Evolutionary conservation across 2,888 invertebrate species (phyloP), one percentile per base, ranked within the genome.

Genomic region (Dione juno): DNA sequence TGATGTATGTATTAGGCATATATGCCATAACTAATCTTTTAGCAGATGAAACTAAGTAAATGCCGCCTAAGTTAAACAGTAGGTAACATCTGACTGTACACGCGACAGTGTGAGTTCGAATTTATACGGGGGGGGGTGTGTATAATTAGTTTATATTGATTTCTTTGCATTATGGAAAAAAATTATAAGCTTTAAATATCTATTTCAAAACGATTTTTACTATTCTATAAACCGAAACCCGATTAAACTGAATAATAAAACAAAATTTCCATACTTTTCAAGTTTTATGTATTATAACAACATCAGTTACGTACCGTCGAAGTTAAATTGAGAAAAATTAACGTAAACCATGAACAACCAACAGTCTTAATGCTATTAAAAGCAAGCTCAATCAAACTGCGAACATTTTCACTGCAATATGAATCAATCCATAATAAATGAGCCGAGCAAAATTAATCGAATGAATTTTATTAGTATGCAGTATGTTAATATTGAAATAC

Each of bases 391-490:
- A 50, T 50, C 37, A 64, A 37, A 64, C 10, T 61, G 45, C 40
- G 37, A 50, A 64, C 50, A 50, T 37, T 64, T 8, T 35, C 52
- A 40, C 63, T 61, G 57, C 53, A 61, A 67, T 70, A 57, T 48
- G 19, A 48, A 50, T 37, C 71, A 48, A 50, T 37, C 71, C 73
- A 73, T 66, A 67, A 69, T 73, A 70, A 76, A 77, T 73, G 75
- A 70, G 66, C 45, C 69, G 67, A 58, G 41, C 66, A 61, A 70
- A 77, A 73, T 75, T 74, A 74, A 74, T 71, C 67, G 77, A 84
- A 80, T 76, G 77, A 75, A 74, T 82, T 86, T 86, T 86, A 85
- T 85, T 85, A 80, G 77, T 75, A 78, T 75, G 76, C 82, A 83
- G 79, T 81, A 84, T 84, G 84, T 83, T 81, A 82, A 80, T 81